Conservation (phyloP, 1,140 invertebrate genomes). For the Hormaphis cornu region DNA sequence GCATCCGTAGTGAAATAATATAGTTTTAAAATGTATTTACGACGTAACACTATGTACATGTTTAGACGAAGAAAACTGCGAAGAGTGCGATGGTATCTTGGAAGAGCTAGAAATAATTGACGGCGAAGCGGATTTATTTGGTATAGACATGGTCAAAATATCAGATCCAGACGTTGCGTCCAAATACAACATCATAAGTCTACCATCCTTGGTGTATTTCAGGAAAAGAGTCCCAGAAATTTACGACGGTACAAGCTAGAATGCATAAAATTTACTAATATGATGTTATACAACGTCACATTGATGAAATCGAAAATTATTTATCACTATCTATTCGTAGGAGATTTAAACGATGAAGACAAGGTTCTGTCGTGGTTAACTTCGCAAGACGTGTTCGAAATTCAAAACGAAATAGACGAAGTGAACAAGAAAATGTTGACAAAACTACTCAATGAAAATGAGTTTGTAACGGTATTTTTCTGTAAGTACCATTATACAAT, state of each 20-base stretch:
- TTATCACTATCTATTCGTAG: slow-evolving; percentile 38
- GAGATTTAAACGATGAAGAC: slow-evolving; percentile 79
- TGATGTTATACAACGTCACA: not conserved
- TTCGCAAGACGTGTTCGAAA: slow-evolving; percentile 88
- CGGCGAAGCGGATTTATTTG: slow-evolving; percentile 83
- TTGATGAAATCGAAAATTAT: too few species aligned
- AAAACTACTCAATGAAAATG: slow-evolving; percentile 85
- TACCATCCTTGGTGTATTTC: slow-evolving; percentile 82
- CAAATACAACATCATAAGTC: slow-evolving; percentile 69
- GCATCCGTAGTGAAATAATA: not conserved
- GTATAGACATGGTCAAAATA: slow-evolving; percentile 91
- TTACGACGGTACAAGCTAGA: slow-evolving; percentile 57
- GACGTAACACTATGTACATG: not conserved
- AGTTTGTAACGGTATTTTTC: slow-evolving; percentile 89
- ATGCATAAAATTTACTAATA: not conserved
- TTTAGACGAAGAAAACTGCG: slow-evolving; percentile 79
- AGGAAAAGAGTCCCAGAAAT: slow-evolving; percentile 75
- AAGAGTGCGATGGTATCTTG: slow-evolving; percentile 78
- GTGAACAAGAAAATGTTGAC: slow-evolving; percentile 92
- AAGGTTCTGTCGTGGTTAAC: slow-evolving; percentile 81
- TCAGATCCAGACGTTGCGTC: slow-evolving; percentile 71
- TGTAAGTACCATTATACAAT: too few species aligned
- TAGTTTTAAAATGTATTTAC: not conserved
- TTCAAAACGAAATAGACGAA: slow-evolving; percentile 93
- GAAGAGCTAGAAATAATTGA: slow-evolving; percentile 86